Percentiles rank a stretch among this genome's conserved stretches.
These are phyloP conservation scores for Drosophila athabasca DNA, from an alignment of 1,140 invertebrate genomes.

Conservation along the genomic window DNA sequence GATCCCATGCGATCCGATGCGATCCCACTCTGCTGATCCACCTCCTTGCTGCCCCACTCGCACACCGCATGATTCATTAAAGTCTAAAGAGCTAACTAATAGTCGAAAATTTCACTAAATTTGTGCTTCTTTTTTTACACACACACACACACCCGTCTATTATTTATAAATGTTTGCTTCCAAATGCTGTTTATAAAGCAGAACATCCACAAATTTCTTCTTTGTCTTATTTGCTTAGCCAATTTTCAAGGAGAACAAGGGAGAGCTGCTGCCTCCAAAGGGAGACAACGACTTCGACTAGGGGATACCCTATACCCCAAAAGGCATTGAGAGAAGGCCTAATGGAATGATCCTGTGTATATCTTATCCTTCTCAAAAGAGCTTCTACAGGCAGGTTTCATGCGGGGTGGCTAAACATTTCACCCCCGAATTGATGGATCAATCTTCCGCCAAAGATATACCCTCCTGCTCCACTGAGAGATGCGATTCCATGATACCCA, in stretches of 20 bases:
- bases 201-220: constrained; percentile 10
- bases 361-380: too few relatives aligned
- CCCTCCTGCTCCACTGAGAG: too few relatives aligned
- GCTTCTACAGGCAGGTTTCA: too few relatives aligned
- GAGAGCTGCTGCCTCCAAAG: not conserved
- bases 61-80: constrained; percentile 67
- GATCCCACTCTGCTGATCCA: constrained; percentile 7
- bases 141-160: constrained; percentile 1
- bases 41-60: not conserved
- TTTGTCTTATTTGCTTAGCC: constrained; percentile 18
- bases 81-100: constrained; percentile 76
- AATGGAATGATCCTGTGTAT: too few relatives aligned
- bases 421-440: too few relatives aligned
- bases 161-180: constrained; percentile 37
- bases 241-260: constrained; percentile 34
- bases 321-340: too few relatives aligned
- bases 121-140: constrained; percentile 47
- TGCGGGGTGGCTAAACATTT: too few relatives aligned
- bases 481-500: constrained; percentile 14
- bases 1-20: not conserved
- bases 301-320: constrained; percentile 18
- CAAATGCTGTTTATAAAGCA: constrained; percentile 28
- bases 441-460: too few relatives aligned
- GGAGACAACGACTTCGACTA: not conserved
- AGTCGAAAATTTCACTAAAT: constrained; percentile 72